Evolutionary conservation across 1,140 invertebrate genomes (phyloP).

Genomic region (Colletes latitarsis): DNA sequence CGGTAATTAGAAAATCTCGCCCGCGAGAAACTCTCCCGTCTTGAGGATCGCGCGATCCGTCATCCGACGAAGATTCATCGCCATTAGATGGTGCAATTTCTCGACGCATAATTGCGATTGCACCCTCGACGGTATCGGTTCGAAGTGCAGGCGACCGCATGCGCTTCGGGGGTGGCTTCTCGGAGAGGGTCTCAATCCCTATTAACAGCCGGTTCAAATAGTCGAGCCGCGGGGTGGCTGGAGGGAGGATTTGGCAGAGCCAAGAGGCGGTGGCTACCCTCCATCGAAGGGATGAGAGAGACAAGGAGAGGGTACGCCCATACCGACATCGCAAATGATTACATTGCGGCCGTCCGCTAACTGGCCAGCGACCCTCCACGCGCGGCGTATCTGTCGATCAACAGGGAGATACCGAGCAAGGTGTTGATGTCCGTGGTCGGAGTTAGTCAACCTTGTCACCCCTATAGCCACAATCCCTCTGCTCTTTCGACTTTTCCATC

Average conservation of each 20-base stretch:
- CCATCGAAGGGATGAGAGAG: constrained; percentile 9
- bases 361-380: constrained; percentile 70
- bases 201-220: constrained; percentile 62
- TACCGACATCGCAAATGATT: constrained; percentile 78
- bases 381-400: constrained; percentile 62
- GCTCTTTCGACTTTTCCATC: constrained; percentile 47
- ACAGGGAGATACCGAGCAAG: constrained; percentile 58
- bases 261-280: constrained; percentile 32
- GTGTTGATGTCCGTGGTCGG: constrained; percentile 58
- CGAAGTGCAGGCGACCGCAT: constrained; percentile 48
- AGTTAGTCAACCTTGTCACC: constrained; percentile 54
- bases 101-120: constrained; percentile 61
- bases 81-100: constrained; percentile 46
- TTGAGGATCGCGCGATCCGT: background rate
- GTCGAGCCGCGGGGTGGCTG: constrained; percentile 38
- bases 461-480: background rate
- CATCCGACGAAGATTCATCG: constrained; percentile 18
- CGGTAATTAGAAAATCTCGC: too few species aligned
- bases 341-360: constrained; percentile 77
- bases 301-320: constrained; percentile 63
- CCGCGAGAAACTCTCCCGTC: too few species aligned
- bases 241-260: constrained; percentile 60
- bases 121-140: constrained; percentile 50
- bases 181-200: constrained; percentile 56
- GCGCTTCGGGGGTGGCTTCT: constrained; percentile 50